Evolutionary conservation across 1,140 invertebrate genomes (phyloP).

Genomic region (Drosophila pseudoananassae): DNA sequence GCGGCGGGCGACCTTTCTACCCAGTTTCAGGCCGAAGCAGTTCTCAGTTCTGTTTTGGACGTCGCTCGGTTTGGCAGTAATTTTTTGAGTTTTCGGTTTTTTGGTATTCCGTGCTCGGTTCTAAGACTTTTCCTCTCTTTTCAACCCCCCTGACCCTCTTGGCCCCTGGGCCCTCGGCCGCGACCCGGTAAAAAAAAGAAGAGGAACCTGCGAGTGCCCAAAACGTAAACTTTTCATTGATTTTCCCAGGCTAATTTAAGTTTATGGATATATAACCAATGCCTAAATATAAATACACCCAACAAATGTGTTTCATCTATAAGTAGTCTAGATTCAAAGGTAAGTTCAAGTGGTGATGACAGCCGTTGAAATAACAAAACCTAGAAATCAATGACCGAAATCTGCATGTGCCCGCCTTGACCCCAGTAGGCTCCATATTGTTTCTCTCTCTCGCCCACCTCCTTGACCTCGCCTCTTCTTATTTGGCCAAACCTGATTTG

Average conservation of each 20-base stretch:
- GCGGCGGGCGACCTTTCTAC: conserved; percentile 22
- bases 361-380: neutral
- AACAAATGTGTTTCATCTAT: conserved; percentile 55
- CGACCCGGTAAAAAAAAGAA: conserved; percentile 50
- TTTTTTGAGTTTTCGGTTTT: conserved; percentile 63
- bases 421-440: conserved; percentile 36
- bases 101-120: conserved; percentile 58
- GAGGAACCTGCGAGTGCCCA: conserved; percentile 39
- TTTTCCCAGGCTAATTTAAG: conserved; percentile 51
- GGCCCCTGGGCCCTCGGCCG: conserved; percentile 1
- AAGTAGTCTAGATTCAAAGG: conserved; percentile 37
- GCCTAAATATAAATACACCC: conserved; percentile 38
- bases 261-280: conserved; percentile 27
- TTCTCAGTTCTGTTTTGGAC: conserved; percentile 67
- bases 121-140: conserved; percentile 41
- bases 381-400: conserved; percentile 51
- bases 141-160: neutral
- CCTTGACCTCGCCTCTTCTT: conserved; percentile 1
- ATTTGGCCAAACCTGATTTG: conserved; percentile 43
- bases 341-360: conserved; percentile 15
- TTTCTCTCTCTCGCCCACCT: conserved; percentile 8
- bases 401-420: conserved; percentile 49
- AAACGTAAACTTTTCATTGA: conserved; percentile 61
- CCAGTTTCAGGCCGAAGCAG: conserved; percentile 8
- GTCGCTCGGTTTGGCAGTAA: conserved; percentile 61